These are phyloP conservation scores for Pasiphila rectangulata DNA, from an alignment of 2,888 invertebrate genomes.

Conservation along the genomic window DNA sequence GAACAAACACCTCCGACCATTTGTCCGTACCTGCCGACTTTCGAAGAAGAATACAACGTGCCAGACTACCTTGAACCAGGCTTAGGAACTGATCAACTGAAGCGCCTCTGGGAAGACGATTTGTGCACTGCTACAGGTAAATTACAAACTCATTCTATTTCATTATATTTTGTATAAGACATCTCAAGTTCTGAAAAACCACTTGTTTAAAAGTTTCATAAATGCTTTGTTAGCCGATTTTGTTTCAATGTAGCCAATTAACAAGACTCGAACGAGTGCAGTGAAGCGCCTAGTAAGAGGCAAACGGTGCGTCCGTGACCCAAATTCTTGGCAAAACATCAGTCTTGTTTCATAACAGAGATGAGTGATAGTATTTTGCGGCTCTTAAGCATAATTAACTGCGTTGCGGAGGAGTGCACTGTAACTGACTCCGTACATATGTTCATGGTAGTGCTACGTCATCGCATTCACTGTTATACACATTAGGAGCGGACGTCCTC, in stretches of 20 bases:
- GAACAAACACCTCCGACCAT: conserved; percentile 90
- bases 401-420: conserved; percentile 9
- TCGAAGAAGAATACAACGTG: conserved; percentile 86
- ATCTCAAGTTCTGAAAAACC: background rate
- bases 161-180: too few relatives aligned
- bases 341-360: conserved; percentile 60
- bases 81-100: conserved; percentile 89
- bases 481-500: conserved; percentile 64
- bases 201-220: conserved; percentile 9
- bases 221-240: conserved; percentile 16
- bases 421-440: conserved; percentile 42
- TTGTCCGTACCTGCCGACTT: conserved; percentile 87
- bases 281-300: conserved; percentile 71
- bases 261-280: conserved; percentile 59
- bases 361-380: conserved; percentile 46
- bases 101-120: conserved; percentile 87
- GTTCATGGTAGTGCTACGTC: conserved; percentile 44
- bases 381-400: conserved; percentile 29
- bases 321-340: conserved; percentile 67
- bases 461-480: conserved; percentile 47
- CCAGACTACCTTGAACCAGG: conserved; percentile 93
- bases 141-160: background rate
- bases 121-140: conserved; percentile 77
- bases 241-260: conserved; percentile 49
- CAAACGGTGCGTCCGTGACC: conserved; percentile 68